Base-by-base conservation (phyloP, 2,113 vertebrate species). In the Probosciger aterrimus region DNA sequence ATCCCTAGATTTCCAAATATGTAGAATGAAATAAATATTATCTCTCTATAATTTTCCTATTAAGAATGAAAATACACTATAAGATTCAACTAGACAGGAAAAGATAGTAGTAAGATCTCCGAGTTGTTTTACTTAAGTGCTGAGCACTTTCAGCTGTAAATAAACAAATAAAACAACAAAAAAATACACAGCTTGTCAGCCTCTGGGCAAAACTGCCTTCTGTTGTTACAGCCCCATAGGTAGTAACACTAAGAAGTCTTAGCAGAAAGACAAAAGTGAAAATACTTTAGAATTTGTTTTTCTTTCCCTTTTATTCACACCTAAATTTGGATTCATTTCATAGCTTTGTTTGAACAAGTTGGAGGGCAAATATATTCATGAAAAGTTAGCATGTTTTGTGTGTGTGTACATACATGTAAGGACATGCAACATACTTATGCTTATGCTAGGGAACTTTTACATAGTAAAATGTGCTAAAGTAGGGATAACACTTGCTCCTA, bases 21-120 rank as follows among this genome's bases (percentile, higher is more conserved):
- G 11, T 75, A 70, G 49, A 62, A 39, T n/a, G 63, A 89, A 85
- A 46, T 63, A 82, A 57, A 44, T 92, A 23, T 52, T 82, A 9
- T 95, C 39, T 92, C 91, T 50, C 60, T 74, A 50, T 73, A 74
- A 78, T 92, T 96, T 90, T 95, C 74, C 71, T 94, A 23, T 90
- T 94, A 95, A 95, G 47, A 86, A 68, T 74, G 65, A 95, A 92
- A 90, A 93, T 89, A 83, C 39, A 84, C 52, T 18, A 17, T 82
- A 93, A 92, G 59, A 46, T 78, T 88, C 52, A 93, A 24, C 63
- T 82, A 86, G 82, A 44, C 39, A 84, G 37, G 71, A 68, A 63
- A 74, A 55, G 33, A 27, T 30, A 52, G 55, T 82, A 78, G 18
- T 24, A 55, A 70, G 20, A 60, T 60, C 24, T 93, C 43, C 7